A percentile compares a stretch with the other conserved stretches of the same genome.
phyloP scores from a whole-genome alignment of 2,113 vertebrate species.

The Myrmecophaga tridactyla region DNA sequence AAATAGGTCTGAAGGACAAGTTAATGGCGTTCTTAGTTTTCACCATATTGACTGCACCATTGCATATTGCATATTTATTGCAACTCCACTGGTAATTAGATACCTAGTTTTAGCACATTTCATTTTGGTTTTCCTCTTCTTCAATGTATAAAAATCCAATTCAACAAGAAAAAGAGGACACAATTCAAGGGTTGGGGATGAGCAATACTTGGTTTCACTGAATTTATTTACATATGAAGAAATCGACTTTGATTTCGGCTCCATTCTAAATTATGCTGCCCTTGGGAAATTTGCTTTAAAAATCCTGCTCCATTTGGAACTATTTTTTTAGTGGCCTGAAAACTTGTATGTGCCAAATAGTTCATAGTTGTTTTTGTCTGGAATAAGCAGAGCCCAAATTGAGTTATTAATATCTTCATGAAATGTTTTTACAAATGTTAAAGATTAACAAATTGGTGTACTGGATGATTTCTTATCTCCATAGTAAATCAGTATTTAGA shows the following conservation, averaged over 20 bases:
- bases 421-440: slow-evolving; percentile 7
- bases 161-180: not conserved
- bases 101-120: not conserved
- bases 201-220: not conserved
- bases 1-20: not conserved
- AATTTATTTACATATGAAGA: not conserved
- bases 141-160: not conserved
- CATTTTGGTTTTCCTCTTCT: not conserved
- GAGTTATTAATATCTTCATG: not conserved
- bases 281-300: slow-evolving; percentile 9
- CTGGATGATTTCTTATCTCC: not conserved
- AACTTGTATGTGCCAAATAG: not conserved
- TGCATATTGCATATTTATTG: not conserved
- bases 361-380: not conserved
- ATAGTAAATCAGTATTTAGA: slow-evolving; percentile 1
- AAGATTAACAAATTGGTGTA: not conserved
- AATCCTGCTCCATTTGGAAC: not conserved
- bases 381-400: not conserved
- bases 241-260: not conserved
- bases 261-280: not conserved
- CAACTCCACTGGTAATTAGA: not conserved
- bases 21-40: not conserved
- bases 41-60: not conserved
- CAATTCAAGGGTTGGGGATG: not conserved
- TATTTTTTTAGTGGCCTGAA: not conserved